phyloP scores from a whole-genome alignment of 1,140 invertebrate genomes.

The Amphibalanus amphitrite region DNA sequence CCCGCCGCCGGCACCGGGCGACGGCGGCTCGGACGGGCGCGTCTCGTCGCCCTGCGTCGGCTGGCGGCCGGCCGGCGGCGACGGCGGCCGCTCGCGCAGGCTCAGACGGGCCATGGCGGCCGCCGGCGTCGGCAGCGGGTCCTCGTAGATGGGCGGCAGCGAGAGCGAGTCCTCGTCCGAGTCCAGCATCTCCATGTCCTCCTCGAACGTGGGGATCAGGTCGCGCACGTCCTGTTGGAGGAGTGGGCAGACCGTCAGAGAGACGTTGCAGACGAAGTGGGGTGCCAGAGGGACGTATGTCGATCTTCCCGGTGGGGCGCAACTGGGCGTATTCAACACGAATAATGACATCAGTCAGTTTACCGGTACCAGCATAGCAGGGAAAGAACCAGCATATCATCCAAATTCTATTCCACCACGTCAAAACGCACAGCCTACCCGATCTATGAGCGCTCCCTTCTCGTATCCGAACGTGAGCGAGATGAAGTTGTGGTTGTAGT shows the following conservation, averaged over 20 bases:
- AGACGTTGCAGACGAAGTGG: too few relatives aligned
- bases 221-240: conserved; percentile 14
- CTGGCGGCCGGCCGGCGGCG: not conserved
- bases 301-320: too few relatives aligned
- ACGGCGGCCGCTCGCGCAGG: not conserved
- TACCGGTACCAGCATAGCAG: too few relatives aligned
- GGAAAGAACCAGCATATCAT: too few relatives aligned
- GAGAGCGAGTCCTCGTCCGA: conserved; percentile 15
- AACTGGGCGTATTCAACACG: too few relatives aligned
- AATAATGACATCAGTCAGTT: too few relatives aligned
- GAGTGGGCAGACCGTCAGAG: not conserved
- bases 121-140: not conserved
- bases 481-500: conserved; percentile 46
- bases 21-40: not conserved
- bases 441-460: conserved; percentile 37
- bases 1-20: not conserved
- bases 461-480: conserved; percentile 43
- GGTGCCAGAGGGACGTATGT: too few relatives aligned
- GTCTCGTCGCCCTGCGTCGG: not conserved
- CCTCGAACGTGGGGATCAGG: conserved; percentile 19
- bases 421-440: conserved; percentile 26
- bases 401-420: too few relatives aligned
- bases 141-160: conserved; percentile 8
- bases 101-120: not conserved
- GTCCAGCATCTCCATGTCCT: conserved; percentile 19